Evolutionary conservation across 2,113 vertebrate species (phyloP), one percentile per base, ranked within the genome.

Genomic region (Penelope pileata): DNA sequence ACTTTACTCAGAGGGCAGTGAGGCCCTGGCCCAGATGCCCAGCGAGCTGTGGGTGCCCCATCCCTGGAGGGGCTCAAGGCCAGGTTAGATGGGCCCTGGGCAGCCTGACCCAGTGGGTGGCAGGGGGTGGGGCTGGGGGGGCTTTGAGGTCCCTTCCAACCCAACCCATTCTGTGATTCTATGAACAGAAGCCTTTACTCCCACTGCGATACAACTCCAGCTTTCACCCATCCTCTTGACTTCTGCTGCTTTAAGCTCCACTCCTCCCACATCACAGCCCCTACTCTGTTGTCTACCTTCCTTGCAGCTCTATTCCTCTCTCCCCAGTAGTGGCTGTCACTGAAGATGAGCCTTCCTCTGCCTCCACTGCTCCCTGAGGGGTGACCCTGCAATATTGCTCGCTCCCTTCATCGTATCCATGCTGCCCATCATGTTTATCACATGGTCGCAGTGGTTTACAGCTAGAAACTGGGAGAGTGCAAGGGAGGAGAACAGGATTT

Each of bases 331-430:
- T 4, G 7, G 17, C 8, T 1, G 8, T 62, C 27, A 58, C n/a
- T 56, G 50, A 72, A 12, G 32, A 45, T 18, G 9, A 51, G 7
- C 13, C 5, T 74, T 86, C 30, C 18, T 54, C n/a, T 45, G 27
- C 14, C 40, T 8, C 86, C 54, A 5, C 5, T 56, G 22, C 7
- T 73, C 27, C 36, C 30, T 62, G 45, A 9, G 40, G 34, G 53
- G 3, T 21, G 27, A 51, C 45, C 27, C 64, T 30, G 19, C 38
- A 18, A 8, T 30, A 34, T 50, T 2, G 0, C 36, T 75, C 1
- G 0, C 36, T 75, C 22, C 30, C 10, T 89, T 51, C 64, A 11
- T 58, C 60, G 42, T 24, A 22, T 40, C 63, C 18, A 2, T 12
- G 38, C 10, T 53, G 40, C 64, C 9, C 27, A 74, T 42, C 30